Percentiles rank a stretch among this genome's conserved stretches.
These are phyloP conservation scores for Girardinichthys multiradiatus DNA, from an alignment of 2,113 vertebrate species.

Conservation along the genomic window DNA sequence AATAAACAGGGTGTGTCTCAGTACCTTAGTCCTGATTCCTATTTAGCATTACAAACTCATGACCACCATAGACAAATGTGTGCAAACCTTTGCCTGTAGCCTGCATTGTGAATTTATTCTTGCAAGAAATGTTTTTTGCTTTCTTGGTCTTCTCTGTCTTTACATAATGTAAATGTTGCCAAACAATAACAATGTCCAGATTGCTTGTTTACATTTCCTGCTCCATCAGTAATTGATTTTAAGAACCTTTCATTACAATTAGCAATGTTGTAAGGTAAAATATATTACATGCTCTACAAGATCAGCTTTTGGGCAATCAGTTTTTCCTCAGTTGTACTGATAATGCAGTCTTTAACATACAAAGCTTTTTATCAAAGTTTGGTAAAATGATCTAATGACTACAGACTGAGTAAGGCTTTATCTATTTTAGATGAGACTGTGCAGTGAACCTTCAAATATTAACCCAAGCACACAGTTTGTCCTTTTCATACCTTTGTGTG, in stretches of 20 bases:
- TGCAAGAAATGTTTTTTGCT: neutral
- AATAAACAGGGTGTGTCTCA: too few species aligned
- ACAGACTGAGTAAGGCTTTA: slow-evolving; percentile 21
- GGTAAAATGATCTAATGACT: neutral
- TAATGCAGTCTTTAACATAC: neutral
- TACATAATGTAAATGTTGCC: slow-evolving; percentile 59
- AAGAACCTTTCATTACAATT: slow-evolving; percentile 53
- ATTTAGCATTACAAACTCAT: neutral
- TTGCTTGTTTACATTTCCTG: slow-evolving; percentile 61
- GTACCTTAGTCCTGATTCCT: neutral
- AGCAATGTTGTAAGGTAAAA: slow-evolving; percentile 5
- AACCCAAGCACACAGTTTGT: slow-evolving; percentile 76
- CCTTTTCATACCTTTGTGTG: slow-evolving; percentile 61
- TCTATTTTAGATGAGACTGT: slow-evolving; percentile 57
- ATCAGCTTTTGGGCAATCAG: neutral
- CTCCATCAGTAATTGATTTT: slow-evolving; percentile 49
- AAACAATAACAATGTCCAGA: slow-evolving; percentile 67
- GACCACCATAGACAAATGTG: neutral
- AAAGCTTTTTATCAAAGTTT: neutral
- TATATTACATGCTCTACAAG: slow-evolving; percentile 1
- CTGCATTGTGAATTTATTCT: neutral
- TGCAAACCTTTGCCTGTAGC: neutral
- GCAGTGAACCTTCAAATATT: slow-evolving; percentile 80
- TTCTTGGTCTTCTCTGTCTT: slow-evolving; percentile 44
- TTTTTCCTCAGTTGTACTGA: neutral